Evolutionary conservation across 2,888 invertebrate genomes (phyloP).

Genomic region (Syrista parreyssii): DNA sequence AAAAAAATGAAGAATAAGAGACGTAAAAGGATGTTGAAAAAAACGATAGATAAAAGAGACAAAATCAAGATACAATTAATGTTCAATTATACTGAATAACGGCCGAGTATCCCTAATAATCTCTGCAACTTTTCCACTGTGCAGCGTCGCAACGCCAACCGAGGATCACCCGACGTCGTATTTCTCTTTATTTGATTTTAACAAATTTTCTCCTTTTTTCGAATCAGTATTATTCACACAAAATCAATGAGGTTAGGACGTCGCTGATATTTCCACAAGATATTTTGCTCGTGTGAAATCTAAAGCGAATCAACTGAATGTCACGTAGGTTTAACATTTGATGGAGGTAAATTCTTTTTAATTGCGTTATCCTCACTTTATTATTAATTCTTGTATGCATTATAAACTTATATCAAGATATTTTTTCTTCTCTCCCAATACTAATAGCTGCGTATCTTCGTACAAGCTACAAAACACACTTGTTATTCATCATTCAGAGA

Average conservation of each 20-base stretch:
- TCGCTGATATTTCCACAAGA: background rate
- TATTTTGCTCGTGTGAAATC: background rate
- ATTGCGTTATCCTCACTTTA: background rate
- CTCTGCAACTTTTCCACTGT: background rate
- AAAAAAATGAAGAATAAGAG: slow-evolving; percentile 20
- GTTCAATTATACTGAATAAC: background rate
- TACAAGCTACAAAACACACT: background rate
- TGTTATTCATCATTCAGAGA: background rate
- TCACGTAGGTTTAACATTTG: background rate
- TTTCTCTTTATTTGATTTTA: background rate
- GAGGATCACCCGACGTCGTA: background rate
- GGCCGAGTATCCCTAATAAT: background rate
- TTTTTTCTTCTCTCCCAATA: background rate
- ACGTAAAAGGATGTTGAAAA: background rate
- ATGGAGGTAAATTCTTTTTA: background rate
- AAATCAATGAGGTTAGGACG: background rate
- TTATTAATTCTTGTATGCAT: background rate
- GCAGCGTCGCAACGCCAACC: background rate
- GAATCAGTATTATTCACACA: background rate
- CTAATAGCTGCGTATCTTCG: background rate
- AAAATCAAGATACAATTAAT: background rate
- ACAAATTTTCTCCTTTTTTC: background rate
- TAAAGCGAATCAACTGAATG: background rate
- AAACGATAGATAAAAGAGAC: background rate
- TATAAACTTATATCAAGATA: background rate